Conservation (phyloP, 1,140 invertebrate genomes). For the Drosophila subobscura region DNA sequence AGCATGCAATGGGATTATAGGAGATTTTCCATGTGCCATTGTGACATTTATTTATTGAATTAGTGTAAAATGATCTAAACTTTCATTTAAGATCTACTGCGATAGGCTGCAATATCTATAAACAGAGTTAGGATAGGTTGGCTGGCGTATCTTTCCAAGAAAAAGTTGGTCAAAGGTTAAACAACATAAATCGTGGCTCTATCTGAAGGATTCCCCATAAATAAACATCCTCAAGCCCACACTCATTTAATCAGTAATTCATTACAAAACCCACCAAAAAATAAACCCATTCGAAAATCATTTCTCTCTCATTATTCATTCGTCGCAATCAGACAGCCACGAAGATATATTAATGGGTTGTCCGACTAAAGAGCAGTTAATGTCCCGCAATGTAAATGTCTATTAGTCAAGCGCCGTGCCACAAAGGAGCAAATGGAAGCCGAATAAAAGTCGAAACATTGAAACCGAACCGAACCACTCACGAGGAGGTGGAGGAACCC, state of each 20-base stretch:
- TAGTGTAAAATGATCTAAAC: no score
- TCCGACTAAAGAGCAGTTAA: slow-evolving; percentile 56
- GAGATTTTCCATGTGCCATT: no score
- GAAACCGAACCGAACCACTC: slow-evolving; percentile 24
- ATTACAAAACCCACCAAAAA: slow-evolving; percentile 2
- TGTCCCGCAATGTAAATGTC: slow-evolving; percentile 41
- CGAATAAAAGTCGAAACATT: slow-evolving; percentile 72
- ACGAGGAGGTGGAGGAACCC: not conserved
- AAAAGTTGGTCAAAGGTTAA: no score
- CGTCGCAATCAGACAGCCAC: slow-evolving; percentile 8
- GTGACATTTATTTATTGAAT: no score
- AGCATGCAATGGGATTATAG: no score
- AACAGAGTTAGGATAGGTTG: no score
- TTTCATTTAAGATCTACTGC: no score
- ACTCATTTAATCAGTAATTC: not conserved
- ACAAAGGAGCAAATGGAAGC: slow-evolving; percentile 50
- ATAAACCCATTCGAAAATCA: slow-evolving; percentile 6
- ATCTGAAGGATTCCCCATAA: no score
- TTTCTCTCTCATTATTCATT: slow-evolving; percentile 22
- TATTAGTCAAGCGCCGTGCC: slow-evolving; percentile 59
- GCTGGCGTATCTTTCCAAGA: no score
- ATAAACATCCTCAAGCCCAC: no score
- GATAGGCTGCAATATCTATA: no score
- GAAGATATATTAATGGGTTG: slow-evolving; percentile 58
- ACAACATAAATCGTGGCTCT: no score